phyloP scores from a whole-genome alignment of 1,140 invertebrate species.

The Acromyrmex echinatior region DNA sequence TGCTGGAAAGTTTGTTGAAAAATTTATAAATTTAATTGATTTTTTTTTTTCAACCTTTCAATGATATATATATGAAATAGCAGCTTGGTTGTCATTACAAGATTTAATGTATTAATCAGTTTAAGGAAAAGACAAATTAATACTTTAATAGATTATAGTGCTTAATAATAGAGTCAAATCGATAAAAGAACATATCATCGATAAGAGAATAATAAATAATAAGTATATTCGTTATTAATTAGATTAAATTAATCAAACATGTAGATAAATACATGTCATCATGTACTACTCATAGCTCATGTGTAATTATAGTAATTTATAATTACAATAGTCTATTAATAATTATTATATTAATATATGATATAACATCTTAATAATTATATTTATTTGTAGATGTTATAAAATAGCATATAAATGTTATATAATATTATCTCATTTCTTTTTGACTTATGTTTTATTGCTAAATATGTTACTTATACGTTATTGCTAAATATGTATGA shows the following conservation, averaged over 20 bases:
- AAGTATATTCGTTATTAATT: constrained; percentile 15
- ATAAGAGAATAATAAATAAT: background rate
- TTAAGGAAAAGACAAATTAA: too few species aligned
- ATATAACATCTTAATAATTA: background rate
- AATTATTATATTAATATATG: background rate
- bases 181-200: background rate
- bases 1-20: too few species aligned
- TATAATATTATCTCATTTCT: background rate
- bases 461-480: background rate
- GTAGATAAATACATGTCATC: background rate
- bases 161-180: background rate
- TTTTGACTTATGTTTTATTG: background rate
- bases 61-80: too few species aligned
- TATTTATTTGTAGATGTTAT: background rate
- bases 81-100: too few species aligned
- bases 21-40: too few species aligned
- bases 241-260: background rate
- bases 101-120: too few species aligned
- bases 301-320: background rate
- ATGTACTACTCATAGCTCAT: background rate
- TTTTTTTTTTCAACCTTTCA: too few species aligned
- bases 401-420: background rate
- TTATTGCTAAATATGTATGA: background rate
- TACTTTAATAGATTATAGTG: background rate
- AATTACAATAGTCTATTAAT: background rate